These are phyloP conservation scores for Scaptomyza montana DNA, from an alignment of 1,140 invertebrate species.

Conservation along the genomic window DNA sequence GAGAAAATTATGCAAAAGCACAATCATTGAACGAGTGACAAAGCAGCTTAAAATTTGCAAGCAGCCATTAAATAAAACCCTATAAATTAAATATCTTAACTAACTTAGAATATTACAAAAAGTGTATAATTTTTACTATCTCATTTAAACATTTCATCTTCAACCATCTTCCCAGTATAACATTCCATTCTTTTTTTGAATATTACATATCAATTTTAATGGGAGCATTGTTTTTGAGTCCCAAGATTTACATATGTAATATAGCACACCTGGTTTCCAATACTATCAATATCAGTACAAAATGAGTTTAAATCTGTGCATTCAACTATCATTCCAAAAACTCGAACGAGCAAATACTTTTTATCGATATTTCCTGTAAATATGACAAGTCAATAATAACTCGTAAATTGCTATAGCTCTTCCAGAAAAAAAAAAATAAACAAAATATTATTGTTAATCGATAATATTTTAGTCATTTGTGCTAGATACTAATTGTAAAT, in stretches of 20 bases:
- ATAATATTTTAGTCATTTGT: conserved; percentile 22
- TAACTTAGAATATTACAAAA: not conserved
- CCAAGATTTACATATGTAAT: conserved; percentile 62
- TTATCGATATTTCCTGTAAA: conserved; percentile 58
- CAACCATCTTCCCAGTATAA: not conserved
- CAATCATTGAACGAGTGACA: conserved; percentile 75
- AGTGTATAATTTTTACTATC: not conserved
- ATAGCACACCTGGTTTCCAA: conserved; percentile 80
- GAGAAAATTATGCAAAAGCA: conserved; percentile 65
- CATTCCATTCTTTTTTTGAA: conserved; percentile 52
- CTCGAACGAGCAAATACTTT: conserved; percentile 24
- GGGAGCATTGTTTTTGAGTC: conserved; percentile 3
- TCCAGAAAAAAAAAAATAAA: conserved; percentile 52
- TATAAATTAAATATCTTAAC: conserved; percentile 13
- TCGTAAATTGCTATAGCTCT: conserved; percentile 63
- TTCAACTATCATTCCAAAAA: conserved; percentile 43
- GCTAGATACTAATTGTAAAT: conserved; percentile 58
- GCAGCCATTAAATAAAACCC: conserved; percentile 45
- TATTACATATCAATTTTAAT: conserved; percentile 68
- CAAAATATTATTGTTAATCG: conserved; percentile 24
- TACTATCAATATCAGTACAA: conserved; percentile 81
- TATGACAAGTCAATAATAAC: conserved; percentile 70
- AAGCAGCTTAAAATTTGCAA: conserved; percentile 29
- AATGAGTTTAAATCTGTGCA: conserved; percentile 44
- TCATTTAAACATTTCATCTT: conserved; percentile 10